Percentiles rank a stretch among this genome's conserved stretches.
phyloP scores from a whole-genome alignment of 2,113 vertebrate species.

The Nothobranchius kuhntae region DNA sequence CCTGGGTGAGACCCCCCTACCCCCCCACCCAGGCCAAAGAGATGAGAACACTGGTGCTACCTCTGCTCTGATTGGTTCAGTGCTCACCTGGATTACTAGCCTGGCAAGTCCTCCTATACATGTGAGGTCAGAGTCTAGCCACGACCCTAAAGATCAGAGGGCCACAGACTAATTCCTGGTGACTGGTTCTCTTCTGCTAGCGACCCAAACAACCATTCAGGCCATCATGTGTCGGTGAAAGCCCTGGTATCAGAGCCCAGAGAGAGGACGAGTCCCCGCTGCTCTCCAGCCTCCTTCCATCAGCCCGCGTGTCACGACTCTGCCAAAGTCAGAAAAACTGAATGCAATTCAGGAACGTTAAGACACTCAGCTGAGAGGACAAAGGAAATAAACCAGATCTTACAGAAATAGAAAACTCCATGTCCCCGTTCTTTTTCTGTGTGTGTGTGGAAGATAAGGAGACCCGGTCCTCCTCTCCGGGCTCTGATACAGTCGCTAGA shows the following conservation, averaged over 20 bases:
- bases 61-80: too few species aligned
- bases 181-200: too few species aligned
- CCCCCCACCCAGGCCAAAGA: too few species aligned
- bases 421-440: slow-evolving; percentile 5
- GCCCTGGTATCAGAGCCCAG: slow-evolving; percentile 24
- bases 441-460: slow-evolving; percentile 63
- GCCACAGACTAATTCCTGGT: too few species aligned
- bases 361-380: slow-evolving; percentile 51
- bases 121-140: too few species aligned
- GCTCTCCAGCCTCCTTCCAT: slow-evolving; percentile 8
- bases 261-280: slow-evolving; percentile 14
- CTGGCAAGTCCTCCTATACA: too few species aligned
- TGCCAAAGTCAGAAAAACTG: slow-evolving; percentile 50
- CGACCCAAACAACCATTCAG: too few species aligned
- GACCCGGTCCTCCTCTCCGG: slow-evolving; percentile 46
- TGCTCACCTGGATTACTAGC: too few species aligned
- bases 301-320: slow-evolving; percentile 52
- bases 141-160: too few species aligned
- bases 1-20: too few species aligned
- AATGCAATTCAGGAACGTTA: slow-evolving; percentile 65
- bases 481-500: slow-evolving; percentile 48
- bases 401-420: slow-evolving; percentile 37
- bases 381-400: slow-evolving; percentile 52
- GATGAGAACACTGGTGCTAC: too few species aligned
- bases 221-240: too few species aligned